Base-by-base conservation (phyloP, 2,888 invertebrate genomes). In the Choristoneura rosaceana region DNA sequence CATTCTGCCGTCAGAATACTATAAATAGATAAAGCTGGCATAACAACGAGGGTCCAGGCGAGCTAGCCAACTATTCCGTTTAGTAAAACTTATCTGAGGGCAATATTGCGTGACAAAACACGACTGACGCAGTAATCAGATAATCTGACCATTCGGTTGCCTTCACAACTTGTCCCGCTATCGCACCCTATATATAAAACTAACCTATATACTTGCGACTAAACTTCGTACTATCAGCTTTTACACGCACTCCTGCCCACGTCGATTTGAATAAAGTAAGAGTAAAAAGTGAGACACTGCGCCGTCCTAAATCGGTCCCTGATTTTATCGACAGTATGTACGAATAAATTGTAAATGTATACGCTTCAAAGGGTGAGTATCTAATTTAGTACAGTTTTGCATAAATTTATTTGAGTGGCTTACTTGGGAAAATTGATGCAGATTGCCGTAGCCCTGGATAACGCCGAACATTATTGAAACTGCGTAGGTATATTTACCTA, bases 181-280 rank as follows among this genome's bases (percentile, higher is more conserved):
- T 84, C 81, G 80, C 80, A 71, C 68, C 71, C 81, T 80, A 82
- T 78, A 78, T 77, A 79, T 69, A 63, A 60, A 25, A 25, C 62
- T 73, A 63, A 61, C 68, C 45, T 75, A 70, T 73, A 73, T 58
- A 74, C 62, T 68, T 76, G 68, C 76, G 80, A 86, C 84, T 88
- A 87, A 89, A 90, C 84, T 85, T 84, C 82, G 75, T 80, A 84
- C 86, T 90, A 88, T 90, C 90, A 82, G 87, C 81, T 80, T 84
- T 90, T 87, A 89, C 89, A 85, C 86, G 80, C 89, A 84, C 84
- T 81, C 85, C 83, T 50, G 60, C 81, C 84, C 81, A 78, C 83
- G 86, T 87, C 89, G 83, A 88, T 89, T 90, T 89, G 85, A 90
- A 90, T 90, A 90, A 90, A 87, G 84, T 83, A 81, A 81, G 81